Conservation (phyloP, 30 jellyfish, hydroid and myxozoan species). For the Hydra vulgaris region DNA sequence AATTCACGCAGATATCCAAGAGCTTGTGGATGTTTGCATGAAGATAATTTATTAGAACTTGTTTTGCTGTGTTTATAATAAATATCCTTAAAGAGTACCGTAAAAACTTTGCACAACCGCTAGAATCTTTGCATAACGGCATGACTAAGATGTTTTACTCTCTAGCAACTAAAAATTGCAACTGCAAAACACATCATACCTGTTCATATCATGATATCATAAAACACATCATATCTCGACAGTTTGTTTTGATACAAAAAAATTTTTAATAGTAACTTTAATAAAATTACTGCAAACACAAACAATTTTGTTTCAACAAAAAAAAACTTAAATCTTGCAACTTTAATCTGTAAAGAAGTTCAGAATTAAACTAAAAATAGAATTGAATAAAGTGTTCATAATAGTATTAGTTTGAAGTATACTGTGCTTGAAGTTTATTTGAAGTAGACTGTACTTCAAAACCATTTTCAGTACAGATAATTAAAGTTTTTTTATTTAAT, state of each 20-base stretch:
- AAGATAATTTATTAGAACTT: no score
- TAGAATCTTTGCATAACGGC: not conserved
- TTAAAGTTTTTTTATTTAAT: no score
- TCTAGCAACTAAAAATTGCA: not conserved
- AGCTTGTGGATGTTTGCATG: no score
- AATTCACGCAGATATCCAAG: no score
- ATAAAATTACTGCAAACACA: not conserved
- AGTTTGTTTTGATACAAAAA: not conserved
- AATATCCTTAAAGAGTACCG: no score
- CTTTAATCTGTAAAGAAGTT: not conserved
- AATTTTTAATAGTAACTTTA: not conserved
- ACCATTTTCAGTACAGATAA: not conserved
- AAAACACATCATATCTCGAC: not conserved
- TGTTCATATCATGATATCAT: no score
- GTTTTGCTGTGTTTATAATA: no score
- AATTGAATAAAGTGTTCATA: not conserved
- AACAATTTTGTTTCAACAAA: not conserved
- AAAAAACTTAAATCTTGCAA: not conserved
- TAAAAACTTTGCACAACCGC: not conserved
- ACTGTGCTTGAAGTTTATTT: no score
- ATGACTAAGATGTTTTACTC: not conserved
- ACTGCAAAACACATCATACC: no score
- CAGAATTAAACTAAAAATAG: not conserved
- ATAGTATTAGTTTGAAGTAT: not conserved
- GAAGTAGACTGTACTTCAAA: not conserved